A percentile compares a stretch with the other conserved stretches of the same genome.
Conservation (phyloP, 2,797 vertebrate genomes). For the Falco berigora region DNA sequence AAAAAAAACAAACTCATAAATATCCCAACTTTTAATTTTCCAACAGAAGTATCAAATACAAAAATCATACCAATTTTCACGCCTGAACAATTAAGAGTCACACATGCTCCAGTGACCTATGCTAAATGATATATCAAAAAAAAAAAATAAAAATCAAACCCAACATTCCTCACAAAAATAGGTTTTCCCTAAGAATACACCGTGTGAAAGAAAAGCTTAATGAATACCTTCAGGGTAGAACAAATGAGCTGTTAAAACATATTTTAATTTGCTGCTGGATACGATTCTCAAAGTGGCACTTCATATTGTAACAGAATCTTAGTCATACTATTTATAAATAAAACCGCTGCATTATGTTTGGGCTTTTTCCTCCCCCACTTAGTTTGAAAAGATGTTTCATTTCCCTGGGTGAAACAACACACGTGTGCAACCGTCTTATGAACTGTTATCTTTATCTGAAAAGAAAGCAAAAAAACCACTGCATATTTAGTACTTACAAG, state of each 20-base stretch:
- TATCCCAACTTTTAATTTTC: not conserved
- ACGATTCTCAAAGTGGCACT: not conserved
- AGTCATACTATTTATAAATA: not conserved
- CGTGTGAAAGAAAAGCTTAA: not conserved
- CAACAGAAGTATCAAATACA: not conserved
- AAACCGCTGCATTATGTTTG: not conserved
- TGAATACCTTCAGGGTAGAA: not conserved
- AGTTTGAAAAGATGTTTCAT: not conserved
- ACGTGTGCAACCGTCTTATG: rapidly evolving
- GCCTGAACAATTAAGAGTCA: not conserved
- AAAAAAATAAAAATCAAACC: not conserved
- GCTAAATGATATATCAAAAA: rapidly evolving
- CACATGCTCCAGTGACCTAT: rapidly evolving
- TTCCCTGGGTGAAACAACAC: not conserved
- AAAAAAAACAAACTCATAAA: not conserved
- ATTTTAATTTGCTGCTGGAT: not conserved
- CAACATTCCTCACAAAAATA: not conserved
- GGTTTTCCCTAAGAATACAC: no score
- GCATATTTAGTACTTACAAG: constrained; percentile 78
- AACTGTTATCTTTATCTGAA: not conserved
- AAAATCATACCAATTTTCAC: not conserved
- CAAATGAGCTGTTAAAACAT: not conserved
- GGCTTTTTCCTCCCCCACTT: not conserved
- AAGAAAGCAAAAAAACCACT: not conserved
- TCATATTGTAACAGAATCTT: not conserved